These are phyloP conservation scores for Dermatophagoides farinae DNA, from an alignment of 1,140 invertebrate species.

Conservation along the genomic window DNA sequence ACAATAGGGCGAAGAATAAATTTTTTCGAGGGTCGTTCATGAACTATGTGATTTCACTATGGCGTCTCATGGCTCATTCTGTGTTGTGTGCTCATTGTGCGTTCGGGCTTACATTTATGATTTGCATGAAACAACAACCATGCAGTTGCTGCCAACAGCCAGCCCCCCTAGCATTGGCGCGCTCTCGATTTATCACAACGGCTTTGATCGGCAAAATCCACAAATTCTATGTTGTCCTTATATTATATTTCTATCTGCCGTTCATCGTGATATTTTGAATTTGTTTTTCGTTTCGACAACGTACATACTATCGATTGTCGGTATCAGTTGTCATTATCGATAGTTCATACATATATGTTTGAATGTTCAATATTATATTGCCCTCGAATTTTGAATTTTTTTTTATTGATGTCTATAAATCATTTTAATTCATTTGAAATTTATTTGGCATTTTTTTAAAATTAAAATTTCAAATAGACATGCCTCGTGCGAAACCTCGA, in stretches of 20 bases:
- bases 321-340: too few species aligned
- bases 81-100: too few species aligned
- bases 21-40: background rate
- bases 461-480: background rate
- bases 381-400: too few species aligned
- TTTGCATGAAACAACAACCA: too few species aligned
- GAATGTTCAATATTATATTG: too few species aligned
- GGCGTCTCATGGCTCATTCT: background rate
- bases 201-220: background rate
- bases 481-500: background rate
- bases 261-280: background rate
- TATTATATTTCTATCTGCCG: background rate
- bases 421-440: background rate
- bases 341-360: too few species aligned
- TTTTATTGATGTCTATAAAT: background rate
- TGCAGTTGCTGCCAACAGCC: too few species aligned
- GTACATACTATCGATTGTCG: background rate
- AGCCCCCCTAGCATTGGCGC: background rate
- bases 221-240: background rate
- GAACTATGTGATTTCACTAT: background rate
- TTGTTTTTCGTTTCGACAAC: background rate
- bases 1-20: background rate
- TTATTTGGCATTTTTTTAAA: background rate
- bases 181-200: background rate
- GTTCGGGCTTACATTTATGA: too few species aligned